Conservation (phyloP, 2,113 vertebrate species). For the Tragelaphus buxtoni region DNA sequence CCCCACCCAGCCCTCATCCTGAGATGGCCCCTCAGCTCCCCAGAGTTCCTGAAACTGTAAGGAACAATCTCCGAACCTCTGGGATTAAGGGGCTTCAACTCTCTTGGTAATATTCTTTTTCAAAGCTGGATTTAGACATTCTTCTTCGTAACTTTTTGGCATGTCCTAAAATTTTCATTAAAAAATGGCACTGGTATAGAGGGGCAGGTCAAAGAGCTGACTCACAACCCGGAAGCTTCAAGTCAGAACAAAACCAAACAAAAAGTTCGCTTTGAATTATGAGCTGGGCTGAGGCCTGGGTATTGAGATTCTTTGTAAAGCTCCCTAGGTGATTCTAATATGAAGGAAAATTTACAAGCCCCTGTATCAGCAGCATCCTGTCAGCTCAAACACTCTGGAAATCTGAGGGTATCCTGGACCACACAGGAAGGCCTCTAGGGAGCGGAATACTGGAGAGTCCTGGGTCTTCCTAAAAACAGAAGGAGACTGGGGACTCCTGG, state of each 20-base stretch:
- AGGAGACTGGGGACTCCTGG: neutral
- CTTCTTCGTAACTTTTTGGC: conserved; percentile 7
- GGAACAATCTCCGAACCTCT: neutral
- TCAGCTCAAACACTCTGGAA: neutral
- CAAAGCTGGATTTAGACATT: neutral
- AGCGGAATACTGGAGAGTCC: neutral
- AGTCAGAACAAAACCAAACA: neutral
- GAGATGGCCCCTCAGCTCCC: neutral
- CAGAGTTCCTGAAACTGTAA: neutral
- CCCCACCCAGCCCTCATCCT: neutral
- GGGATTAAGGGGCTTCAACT: neutral
- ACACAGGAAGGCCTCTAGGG: neutral
- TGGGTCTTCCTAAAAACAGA: neutral
- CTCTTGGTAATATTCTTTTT: neutral
- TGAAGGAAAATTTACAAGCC: neutral
- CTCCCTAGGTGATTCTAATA: neutral
- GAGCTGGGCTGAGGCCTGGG: neutral
- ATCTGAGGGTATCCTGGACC: neutral
- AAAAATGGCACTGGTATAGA: neutral
- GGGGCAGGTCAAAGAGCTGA: conserved; percentile 30
- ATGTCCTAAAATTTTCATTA: conserved; percentile 2
- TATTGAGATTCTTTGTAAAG: neutral
- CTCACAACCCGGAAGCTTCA: conserved; percentile 2
- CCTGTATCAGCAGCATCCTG: neutral
- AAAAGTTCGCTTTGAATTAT: conserved; percentile 25